Evolutionary conservation across 2,888 invertebrate genomes (phyloP).

Genomic region (Bimastos eiseni): DNA sequence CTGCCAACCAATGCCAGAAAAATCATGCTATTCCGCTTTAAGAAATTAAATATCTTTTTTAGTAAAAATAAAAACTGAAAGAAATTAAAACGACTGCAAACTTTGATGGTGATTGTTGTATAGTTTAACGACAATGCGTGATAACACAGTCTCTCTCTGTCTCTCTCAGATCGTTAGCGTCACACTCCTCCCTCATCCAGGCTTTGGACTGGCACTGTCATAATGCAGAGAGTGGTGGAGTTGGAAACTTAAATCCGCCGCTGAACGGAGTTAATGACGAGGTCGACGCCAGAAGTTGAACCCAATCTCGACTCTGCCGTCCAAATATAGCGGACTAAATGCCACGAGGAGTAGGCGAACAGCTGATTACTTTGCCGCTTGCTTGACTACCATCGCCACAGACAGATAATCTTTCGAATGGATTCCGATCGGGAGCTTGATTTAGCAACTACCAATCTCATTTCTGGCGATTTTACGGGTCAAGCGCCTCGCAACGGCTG

Average conservation of each 20-base stretch:
- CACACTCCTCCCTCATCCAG: no score
- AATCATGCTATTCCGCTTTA: neutral
- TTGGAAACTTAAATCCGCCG: no score
- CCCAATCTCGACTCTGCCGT: neutral
- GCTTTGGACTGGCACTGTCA: no score
- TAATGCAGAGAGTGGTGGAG: no score
- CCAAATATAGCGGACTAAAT: neutral
- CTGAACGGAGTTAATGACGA: neutral
- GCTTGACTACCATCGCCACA: neutral
- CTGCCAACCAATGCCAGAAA: neutral
- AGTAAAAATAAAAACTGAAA: neutral
- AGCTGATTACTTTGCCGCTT: conserved; percentile 3
- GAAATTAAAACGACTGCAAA: neutral
- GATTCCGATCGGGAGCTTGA: neutral
- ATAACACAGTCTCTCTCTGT: no score
- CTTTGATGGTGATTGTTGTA: no score
- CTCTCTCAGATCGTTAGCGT: no score
- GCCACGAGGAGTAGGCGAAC: no score
- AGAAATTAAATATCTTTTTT: neutral
- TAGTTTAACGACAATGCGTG: no score
- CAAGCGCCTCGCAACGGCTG: neutral
- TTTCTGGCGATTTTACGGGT: neutral
- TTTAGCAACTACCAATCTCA: conserved; percentile 13
- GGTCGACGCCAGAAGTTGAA: neutral
- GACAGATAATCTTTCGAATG: neutral